Conservation (phyloP, 2,797 vertebrate species). For the Sebastes nivosus region DNA sequence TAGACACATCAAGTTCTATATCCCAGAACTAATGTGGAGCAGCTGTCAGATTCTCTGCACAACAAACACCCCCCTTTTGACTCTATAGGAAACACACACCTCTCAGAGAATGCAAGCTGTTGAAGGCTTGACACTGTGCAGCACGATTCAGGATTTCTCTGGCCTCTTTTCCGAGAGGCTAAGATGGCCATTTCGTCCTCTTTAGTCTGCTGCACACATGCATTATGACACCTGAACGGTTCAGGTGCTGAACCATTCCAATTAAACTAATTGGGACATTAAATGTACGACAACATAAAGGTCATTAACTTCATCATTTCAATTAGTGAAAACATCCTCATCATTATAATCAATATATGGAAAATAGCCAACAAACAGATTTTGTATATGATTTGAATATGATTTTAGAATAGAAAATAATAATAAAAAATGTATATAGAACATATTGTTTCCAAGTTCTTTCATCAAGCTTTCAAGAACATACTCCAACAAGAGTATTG, state of each 20-base stretch:
- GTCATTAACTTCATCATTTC: constrained; percentile 17
- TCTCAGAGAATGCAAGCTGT: constrained; percentile 17
- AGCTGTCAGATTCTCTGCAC: constrained; percentile 69
- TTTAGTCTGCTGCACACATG: constrained; percentile 1
- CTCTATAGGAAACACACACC: constrained; percentile 35
- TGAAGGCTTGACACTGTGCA: constrained; percentile 13
- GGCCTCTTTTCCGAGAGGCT: neutral
- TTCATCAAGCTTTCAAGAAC: neutral
- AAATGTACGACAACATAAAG: constrained; percentile 5
- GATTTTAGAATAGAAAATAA: neutral
- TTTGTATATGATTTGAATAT: neutral
- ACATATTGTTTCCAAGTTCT: neutral
- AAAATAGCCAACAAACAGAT: neutral
- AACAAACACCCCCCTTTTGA: constrained; percentile 57
- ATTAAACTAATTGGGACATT: constrained; percentile 21
- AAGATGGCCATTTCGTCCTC: neutral
- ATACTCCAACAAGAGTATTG: constrained; percentile 12
- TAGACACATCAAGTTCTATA: constrained; percentile 66
- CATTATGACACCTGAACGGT: constrained; percentile 5
- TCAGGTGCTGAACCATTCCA: constrained; percentile 23
- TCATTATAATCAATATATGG: neutral
- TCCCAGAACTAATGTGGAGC: constrained; percentile 74
- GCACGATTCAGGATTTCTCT: constrained; percentile 14
- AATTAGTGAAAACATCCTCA: neutral
- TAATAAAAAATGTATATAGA: neutral